Conservation (phyloP, 2,113 vertebrate species). For the Marmota flaviventris region DNA sequence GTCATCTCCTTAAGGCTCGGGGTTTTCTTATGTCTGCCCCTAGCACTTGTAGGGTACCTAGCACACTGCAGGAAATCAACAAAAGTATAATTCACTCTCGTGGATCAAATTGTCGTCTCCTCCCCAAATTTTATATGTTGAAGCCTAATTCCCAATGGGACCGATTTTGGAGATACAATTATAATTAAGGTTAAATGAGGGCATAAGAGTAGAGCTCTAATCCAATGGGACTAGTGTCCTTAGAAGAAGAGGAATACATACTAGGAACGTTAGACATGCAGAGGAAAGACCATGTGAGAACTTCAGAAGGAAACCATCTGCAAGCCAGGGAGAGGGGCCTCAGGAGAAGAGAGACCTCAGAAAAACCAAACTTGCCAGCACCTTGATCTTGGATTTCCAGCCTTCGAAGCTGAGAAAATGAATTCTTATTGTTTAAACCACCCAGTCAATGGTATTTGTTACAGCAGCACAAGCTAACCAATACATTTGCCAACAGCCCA, state of each 20-base stretch:
- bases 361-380: background rate
- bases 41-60: background rate
- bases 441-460: background rate
- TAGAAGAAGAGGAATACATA: background rate
- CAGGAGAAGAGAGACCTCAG: background rate
- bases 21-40: background rate
- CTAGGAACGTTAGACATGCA: rapidly evolving
- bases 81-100: background rate
- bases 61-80: background rate
- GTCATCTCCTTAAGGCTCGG: background rate
- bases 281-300: background rate
- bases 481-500: background rate
- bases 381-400: background rate
- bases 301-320: background rate
- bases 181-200: background rate
- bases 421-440: too few relatives aligned
- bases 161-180: background rate
- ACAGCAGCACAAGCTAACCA: background rate
- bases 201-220: background rate
- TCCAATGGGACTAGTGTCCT: background rate
- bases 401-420: background rate
- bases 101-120: background rate
- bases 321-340: background rate
- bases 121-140: background rate
- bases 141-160: background rate